Conservation (phyloP, 2,113 vertebrate species). For the Onychostruthus taczanowskii region DNA sequence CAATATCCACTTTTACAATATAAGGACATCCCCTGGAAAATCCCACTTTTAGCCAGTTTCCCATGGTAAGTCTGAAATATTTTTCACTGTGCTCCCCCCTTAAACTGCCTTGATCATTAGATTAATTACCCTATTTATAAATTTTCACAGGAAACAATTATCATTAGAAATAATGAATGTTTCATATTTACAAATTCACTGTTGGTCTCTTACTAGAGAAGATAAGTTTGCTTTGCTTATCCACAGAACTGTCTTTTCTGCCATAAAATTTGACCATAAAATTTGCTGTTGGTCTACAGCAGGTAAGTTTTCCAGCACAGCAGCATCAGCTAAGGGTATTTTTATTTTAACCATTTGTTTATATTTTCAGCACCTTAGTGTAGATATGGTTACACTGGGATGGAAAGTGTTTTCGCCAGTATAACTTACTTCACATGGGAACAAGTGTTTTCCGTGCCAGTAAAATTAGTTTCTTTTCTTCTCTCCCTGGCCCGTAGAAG, state of each 20-base stretch:
- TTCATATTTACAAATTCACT: neutral
- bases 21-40: neutral
- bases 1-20: neutral
- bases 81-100: neutral
- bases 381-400: neutral
- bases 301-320: neutral
- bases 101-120: neutral
- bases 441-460: neutral
- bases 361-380: neutral
- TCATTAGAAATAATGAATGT: neutral
- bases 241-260: neutral
- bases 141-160: neutral
- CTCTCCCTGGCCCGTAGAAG: neutral
- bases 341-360: neutral
- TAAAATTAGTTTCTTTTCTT: neutral
- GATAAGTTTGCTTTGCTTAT: neutral
- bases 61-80: neutral
- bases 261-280: neutral
- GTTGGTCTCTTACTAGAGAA: neutral
- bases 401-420: neutral
- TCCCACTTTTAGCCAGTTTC: neutral
- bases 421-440: neutral
- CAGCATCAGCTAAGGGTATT: neutral
- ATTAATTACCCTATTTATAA: neutral
- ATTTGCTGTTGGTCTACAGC: neutral